Evolutionary conservation across 2,888 invertebrate genomes (phyloP), one percentile per base, ranked within the genome.

Genomic region (Bombyx huttoni): DNA sequence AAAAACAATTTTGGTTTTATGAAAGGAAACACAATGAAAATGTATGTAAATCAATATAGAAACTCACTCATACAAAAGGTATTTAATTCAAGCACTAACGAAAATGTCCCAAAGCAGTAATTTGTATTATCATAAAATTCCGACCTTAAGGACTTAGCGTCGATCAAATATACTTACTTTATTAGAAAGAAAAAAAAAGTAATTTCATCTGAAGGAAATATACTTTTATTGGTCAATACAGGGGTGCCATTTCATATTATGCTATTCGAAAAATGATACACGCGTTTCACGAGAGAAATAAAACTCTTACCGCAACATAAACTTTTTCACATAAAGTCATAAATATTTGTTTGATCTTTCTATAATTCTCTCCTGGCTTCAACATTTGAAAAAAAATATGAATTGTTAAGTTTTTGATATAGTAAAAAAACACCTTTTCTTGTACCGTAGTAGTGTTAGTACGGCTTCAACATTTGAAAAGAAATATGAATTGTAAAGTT

Each of bases 241-340:
- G 40, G 40, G 40, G 54, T 56, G 59, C 59, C 59, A 63, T 64
- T 68, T 70, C 65, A 68, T 67, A 67, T 67, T 65, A 68, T 62
- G 61, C 67, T 67, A 65, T 64, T 64, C 58, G 62, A 65, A 69
- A 66, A 70, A 69, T 67, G 64, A 70, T 70, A 66, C 65, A 73
- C 70, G 67, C 74, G 67, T 74, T 79, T 76, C 75, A 73, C 60
- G 72, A 70, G 70, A 67, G 72, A 70, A 78, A 82, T 81, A 81
- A 81, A 81, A 81, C 75, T 81, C 79, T 82, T 81, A 78, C 81
- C 78, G 81, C 77, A 69, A 76, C 78, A 79, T 83, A 81, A 82
- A 81, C 63, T 81, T 81, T 81, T 81, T 81, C 79, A 82, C 79
- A 76, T 75, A 64, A 73, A 75, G 78, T 75, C 78, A 78, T 81